Conservation (phyloP, 2,888 invertebrate species). For the Pseudanteris insignis region DNA sequence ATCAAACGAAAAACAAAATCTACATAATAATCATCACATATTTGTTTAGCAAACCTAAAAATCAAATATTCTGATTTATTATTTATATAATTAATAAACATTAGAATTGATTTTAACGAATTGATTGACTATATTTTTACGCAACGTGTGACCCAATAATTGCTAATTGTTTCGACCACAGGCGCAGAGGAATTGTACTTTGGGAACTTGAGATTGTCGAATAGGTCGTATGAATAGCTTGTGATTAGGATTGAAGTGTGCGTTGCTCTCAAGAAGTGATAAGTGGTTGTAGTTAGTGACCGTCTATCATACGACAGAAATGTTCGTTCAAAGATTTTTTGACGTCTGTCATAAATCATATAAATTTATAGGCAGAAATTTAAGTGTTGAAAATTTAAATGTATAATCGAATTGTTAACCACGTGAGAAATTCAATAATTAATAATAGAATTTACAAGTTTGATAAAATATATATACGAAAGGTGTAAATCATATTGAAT, state of each 20-base stretch:
- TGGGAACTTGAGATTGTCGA: slow-evolving; percentile 30
- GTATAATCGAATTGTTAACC: too few species aligned
- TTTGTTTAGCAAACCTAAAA: too few species aligned
- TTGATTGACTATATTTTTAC: too few species aligned
- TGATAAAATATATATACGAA: slow-evolving; percentile 16
- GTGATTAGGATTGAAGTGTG: slow-evolving; percentile 43
- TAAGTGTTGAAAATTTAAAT: too few species aligned
- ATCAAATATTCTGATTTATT: too few species aligned
- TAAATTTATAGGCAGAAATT: too few species aligned
- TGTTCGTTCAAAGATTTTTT: slow-evolving; percentile 4
- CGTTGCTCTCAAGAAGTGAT: slow-evolving; percentile 34
- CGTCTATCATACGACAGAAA: slow-evolving; percentile 23
- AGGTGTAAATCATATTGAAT: too few species aligned
- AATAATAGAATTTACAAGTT: slow-evolving; percentile 12
- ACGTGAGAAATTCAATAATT: neutral
- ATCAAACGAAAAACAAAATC: too few species aligned
- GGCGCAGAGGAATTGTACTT: slow-evolving; percentile 17
- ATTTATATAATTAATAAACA: too few species aligned
- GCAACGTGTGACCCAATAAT: neutral
- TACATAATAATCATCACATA: too few species aligned
- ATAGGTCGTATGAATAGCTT: slow-evolving; percentile 39
- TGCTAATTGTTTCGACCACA: slow-evolving; percentile 10
- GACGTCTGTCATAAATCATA: slow-evolving; percentile 1
- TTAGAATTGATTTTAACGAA: too few species aligned
- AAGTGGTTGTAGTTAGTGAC: slow-evolving; percentile 45